These are phyloP conservation scores for Eurytoma adleriae DNA, from an alignment of 2,888 invertebrate genomes.

Conservation along the genomic window DNA sequence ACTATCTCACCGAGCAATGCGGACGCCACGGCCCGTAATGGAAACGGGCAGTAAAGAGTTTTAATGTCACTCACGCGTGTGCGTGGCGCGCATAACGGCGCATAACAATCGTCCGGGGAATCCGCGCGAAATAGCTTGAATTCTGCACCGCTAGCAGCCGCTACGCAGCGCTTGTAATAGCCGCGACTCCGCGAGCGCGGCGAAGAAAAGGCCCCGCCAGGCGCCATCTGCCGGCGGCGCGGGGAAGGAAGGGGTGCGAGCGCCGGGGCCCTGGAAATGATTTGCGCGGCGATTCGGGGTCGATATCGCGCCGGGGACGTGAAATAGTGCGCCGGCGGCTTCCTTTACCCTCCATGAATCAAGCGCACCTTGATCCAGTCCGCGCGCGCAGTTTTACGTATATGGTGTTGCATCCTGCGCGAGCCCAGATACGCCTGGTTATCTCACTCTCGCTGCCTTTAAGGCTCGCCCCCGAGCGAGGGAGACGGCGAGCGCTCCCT, in stretches of 20 bases:
- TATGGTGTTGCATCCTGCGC: constrained; percentile 68
- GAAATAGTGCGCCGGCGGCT: constrained; percentile 59
- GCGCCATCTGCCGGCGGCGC: not conserved
- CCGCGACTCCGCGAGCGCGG: constrained; percentile 35
- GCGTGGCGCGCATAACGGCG: not conserved
- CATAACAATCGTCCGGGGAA: constrained; percentile 17
- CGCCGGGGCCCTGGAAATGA: constrained; percentile 59
- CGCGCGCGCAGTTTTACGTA: constrained; percentile 64
- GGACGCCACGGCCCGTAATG: constrained; percentile 15
- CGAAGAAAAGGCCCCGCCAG: not conserved
- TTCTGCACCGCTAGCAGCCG: not conserved
- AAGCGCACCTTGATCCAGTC: constrained; percentile 57
- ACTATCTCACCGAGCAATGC: not conserved
- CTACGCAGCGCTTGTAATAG: not conserved
- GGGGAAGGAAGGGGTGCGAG: constrained; percentile 49
- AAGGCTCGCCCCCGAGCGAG: constrained; percentile 24
- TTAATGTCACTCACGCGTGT: constrained; percentile 35
- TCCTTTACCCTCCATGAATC: constrained; percentile 65
- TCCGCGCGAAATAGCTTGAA: constrained; percentile 21
- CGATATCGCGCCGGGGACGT: constrained; percentile 65
- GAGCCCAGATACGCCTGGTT: constrained; percentile 57
- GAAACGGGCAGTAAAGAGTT: constrained; percentile 34
- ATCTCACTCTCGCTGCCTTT: constrained; percentile 50
- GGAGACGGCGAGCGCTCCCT: too few species aligned
- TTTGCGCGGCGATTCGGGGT: constrained; percentile 62